Percentiles rank a stretch among this genome's conserved stretches.
Evolutionary conservation across 2,888 invertebrate species (phyloP).

Genomic region (Alviniconcha strummeri): DNA sequence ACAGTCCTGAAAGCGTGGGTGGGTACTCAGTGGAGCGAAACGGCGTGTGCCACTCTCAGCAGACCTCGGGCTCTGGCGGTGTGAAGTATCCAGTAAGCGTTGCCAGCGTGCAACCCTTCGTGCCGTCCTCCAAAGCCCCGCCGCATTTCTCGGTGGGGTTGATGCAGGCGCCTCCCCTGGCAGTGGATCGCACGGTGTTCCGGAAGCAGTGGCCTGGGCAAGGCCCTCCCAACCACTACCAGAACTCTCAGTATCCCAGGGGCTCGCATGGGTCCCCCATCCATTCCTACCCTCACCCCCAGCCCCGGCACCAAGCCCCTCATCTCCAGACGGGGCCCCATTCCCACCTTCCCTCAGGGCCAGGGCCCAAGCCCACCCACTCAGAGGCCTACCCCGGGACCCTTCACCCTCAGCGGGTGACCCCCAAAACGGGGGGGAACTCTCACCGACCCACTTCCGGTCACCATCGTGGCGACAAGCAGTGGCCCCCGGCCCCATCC

Average conservation of each 20-base stretch:
- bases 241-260: slow-evolving; percentile 30
- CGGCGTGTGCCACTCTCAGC: slow-evolving; percentile 17
- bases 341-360: slow-evolving; percentile 1
- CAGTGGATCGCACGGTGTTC: slow-evolving; percentile 32
- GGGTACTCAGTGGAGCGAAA: neutral
- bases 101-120: neutral
- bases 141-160: slow-evolving; percentile 39
- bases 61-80: neutral
- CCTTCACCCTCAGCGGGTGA: slow-evolving; percentile 15
- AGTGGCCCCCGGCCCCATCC: neutral
- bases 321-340: slow-evolving; percentile 21
- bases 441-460: slow-evolving; percentile 2
- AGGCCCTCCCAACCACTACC: slow-evolving; percentile 32
- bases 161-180: slow-evolving; percentile 26
- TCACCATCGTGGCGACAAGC: neutral
- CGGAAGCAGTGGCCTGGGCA: slow-evolving; percentile 37
- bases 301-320: slow-evolving; percentile 20
- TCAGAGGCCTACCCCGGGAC: neutral
- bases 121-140: slow-evolving; percentile 20
- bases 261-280: slow-evolving; percentile 25
- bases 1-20: slow-evolving; percentile 2
- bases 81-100: neutral
- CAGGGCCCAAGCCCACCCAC: neutral
- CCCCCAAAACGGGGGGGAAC: neutral
- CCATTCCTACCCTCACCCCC: slow-evolving; percentile 29